Conservation (phyloP, 2,797 vertebrate species). For the Amniataba percoides region DNA sequence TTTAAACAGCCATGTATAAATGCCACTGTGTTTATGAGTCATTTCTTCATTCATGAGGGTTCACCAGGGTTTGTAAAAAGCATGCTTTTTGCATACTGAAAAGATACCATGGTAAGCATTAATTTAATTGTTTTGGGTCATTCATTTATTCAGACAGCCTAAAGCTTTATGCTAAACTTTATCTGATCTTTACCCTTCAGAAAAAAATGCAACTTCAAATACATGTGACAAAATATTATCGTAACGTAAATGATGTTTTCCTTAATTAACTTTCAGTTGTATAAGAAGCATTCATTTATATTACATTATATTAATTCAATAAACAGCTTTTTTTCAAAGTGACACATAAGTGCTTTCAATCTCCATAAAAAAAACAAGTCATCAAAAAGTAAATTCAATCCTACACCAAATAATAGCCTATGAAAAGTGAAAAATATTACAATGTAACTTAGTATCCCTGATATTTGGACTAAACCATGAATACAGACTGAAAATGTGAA, state of each 20-base stretch:
- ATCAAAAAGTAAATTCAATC: too few relatives aligned
- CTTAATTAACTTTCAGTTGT: background rate
- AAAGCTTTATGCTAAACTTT: background rate
- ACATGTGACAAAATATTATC: background rate
- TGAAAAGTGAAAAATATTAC: too few relatives aligned
- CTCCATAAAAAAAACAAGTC: too few relatives aligned
- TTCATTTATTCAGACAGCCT: conserved; percentile 2
- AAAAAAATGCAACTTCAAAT: background rate
- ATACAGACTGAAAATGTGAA: too few relatives aligned
- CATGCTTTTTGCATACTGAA: conserved; percentile 21
- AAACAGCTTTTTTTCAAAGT: background rate
- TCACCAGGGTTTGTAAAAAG: conserved; percentile 41
- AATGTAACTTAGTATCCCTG: too few relatives aligned
- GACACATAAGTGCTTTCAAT: background rate
- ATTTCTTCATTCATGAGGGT: conserved; percentile 15
- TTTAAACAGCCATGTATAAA: conserved; percentile 69
- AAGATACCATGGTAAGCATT: background rate
- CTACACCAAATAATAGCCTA: too few relatives aligned
- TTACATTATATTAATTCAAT: background rate
- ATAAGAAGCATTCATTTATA: background rate
- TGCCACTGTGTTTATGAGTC: conserved; percentile 66
- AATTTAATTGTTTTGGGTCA: background rate
- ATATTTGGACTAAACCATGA: too few relatives aligned
- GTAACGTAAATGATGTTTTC: background rate
- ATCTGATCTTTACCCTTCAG: background rate